These are phyloP conservation scores for Schizothorax lantsangensis DNA, from an alignment of 2,797 vertebrate species.

Conservation along the genomic window DNA sequence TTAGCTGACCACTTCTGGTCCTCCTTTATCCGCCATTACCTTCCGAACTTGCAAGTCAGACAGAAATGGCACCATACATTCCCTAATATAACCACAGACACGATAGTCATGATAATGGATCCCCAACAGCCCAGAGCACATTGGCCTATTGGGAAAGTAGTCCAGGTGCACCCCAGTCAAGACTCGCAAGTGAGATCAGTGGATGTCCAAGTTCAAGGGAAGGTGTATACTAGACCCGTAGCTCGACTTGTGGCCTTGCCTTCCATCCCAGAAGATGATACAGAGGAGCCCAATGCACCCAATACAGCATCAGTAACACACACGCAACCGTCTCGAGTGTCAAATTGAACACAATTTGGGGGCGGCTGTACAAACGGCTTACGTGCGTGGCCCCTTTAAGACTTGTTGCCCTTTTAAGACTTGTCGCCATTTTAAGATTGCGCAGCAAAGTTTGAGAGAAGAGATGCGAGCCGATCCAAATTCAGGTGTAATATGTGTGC, in stretches of 20 bases:
- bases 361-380: neutral
- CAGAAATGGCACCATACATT: neutral
- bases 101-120: constrained; percentile 7
- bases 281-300: neutral
- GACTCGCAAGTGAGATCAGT: neutral
- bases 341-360: neutral
- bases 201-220: neutral
- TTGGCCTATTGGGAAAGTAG: constrained; percentile 54
- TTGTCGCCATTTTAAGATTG: no score
- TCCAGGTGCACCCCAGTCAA: neutral
- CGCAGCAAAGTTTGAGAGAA: no score
- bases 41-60: neutral
- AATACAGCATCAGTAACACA: neutral
- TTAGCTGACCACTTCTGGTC: neutral
- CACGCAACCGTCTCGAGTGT: neutral
- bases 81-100: neutral
- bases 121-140: neutral
- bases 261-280: neutral
- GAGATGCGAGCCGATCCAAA: no score
- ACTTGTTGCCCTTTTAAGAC: no score
- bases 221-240: neutral
- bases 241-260: neutral
- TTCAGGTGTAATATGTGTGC: no score
- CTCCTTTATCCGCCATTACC: constrained; percentile 15
- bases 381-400: no score